Base-by-base conservation (phyloP, 2,888 invertebrate genomes). In the Oxystoma pomonae region DNA sequence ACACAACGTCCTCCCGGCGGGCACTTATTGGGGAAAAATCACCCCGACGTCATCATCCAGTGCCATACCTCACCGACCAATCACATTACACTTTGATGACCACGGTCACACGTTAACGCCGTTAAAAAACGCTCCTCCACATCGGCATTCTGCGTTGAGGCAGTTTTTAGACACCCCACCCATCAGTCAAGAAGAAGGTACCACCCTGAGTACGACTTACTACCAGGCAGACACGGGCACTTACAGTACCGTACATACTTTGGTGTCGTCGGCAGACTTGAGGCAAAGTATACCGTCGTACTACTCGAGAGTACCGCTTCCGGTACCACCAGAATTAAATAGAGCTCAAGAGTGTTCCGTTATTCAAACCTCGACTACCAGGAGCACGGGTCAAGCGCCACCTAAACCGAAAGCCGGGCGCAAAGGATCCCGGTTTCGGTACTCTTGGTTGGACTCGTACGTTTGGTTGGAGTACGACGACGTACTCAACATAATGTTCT, bases 381-480 rank as follows among this genome's bases (percentile, higher is more conserved):
- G 17, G 53, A 20, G 7, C 19, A 55, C 55, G n/a, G 20, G 5
- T 22, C 19, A 17, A 20, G 58, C 20, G 17, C 20, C 16, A n/a
- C 55, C 62, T 17, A 65, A 64, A 57, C 68, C 60, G 35, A 59
- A n/a, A 69, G 67, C 71, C 0, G 75, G 76, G 3, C 67, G 75
- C 70, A 89, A 88, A 76, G 83, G 85, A 61, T 86, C 87, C n/a
- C 84, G 85, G 68, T 91, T 91, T 74, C 83, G 88, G 63, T 78
- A 83, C 16, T 86, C 83, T 69, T 90, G 90, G 90, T 78, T 90
- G 35, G 83, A 87, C 56, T 82, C 86, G 20, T 90, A 87, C 75
- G 83, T 86, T n/a, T 91, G 90, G 90, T 77, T 91, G 65, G 85
- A 87, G 72, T 90, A 88, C 72, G 90, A 90, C 71, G 85, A 87